A percentile compares a stretch with the other conserved stretches of the same genome.
Conservation (phyloP, 2,797 vertebrate species). For the Sebastes cheni region DNA sequence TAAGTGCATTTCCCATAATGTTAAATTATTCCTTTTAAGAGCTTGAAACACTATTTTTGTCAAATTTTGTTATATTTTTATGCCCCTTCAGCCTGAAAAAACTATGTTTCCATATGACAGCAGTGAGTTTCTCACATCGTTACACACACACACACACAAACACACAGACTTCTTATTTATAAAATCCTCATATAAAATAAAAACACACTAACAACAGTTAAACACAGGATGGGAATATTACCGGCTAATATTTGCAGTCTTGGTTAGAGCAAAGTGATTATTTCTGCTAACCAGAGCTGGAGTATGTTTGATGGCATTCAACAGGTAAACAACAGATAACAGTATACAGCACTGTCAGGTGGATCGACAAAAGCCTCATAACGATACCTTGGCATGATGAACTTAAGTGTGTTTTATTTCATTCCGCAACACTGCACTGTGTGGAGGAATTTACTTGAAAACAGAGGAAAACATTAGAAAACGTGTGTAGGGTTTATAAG, state of each 20-base stretch:
- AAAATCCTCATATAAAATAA: not conserved
- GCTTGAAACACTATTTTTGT: not conserved
- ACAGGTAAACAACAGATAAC: slow-evolving; percentile 45
- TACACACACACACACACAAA: not conserved
- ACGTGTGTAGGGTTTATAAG: not conserved
- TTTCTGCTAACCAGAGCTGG: slow-evolving; percentile 59
- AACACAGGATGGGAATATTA: slow-evolving; percentile 30
- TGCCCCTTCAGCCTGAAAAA: not conserved
- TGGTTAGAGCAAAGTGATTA: slow-evolving; percentile 43
- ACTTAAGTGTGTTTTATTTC: slow-evolving; percentile 1
- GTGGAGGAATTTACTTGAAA: slow-evolving; percentile 10
- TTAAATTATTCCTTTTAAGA: not conserved
- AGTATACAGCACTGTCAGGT: slow-evolving; percentile 17
- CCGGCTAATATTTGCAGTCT: slow-evolving; percentile 15
- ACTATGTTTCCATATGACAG: slow-evolving; percentile 26
- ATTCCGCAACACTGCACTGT: not conserved
- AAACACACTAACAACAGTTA: slow-evolving; percentile 28
- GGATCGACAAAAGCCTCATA: slow-evolving; percentile 18
- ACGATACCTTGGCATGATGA: slow-evolving; percentile 48
- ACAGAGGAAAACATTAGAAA: not conserved
- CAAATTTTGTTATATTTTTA: not conserved
- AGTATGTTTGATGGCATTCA: slow-evolving; percentile 24
- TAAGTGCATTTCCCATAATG: not conserved
- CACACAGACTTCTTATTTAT: not conserved
- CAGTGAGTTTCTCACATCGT: slow-evolving; percentile 2